A percentile compares a stretch with the other conserved stretches of the same genome.
phyloP scores from a whole-genome alignment of 2,888 invertebrate genomes.

The Glaucopsyche alexis region DNA sequence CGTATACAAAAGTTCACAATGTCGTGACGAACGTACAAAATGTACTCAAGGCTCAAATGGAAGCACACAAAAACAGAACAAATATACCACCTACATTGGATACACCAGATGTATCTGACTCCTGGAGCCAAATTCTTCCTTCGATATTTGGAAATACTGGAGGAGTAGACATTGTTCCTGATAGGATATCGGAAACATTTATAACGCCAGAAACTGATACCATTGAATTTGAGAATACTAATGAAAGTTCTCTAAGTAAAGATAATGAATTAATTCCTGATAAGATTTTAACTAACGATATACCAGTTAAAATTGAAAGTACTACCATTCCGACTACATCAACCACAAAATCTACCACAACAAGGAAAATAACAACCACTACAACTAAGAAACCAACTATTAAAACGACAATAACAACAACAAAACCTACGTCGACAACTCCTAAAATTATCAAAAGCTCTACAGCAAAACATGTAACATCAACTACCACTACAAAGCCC shows the following conservation, averaged over 20 bases:
- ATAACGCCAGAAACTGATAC: slow-evolving; percentile 71
- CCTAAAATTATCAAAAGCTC: slow-evolving; percentile 26
- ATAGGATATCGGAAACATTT: slow-evolving; percentile 65
- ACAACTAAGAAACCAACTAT: slow-evolving; percentile 36
- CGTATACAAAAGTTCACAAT: slow-evolving; percentile 86
- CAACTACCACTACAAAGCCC: not conserved
- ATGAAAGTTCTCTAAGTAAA: slow-evolving; percentile 37
- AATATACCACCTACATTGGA: slow-evolving; percentile 77
- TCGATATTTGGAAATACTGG: slow-evolving; percentile 88
- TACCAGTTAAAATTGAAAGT: slow-evolving; percentile 38
- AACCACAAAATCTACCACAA: slow-evolving; percentile 40
- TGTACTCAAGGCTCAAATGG: slow-evolving; percentile 89
- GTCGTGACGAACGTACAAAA: slow-evolving; percentile 91
- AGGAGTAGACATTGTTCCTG: slow-evolving; percentile 80
- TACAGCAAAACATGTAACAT: not conserved
- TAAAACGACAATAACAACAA: slow-evolving; percentile 37
- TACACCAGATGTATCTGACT: slow-evolving; percentile 86
- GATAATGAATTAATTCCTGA: slow-evolving; percentile 45
- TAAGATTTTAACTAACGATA: slow-evolving; percentile 42
- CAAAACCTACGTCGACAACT: slow-evolving; percentile 36
- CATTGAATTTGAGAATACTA: slow-evolving; percentile 52
- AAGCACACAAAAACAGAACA: slow-evolving; percentile 78
- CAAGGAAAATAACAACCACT: slow-evolving; percentile 42
- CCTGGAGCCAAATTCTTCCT: slow-evolving; percentile 91
- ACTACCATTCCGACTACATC: slow-evolving; percentile 42